Evolutionary conservation across 1,140 invertebrate species (phyloP), one percentile per base, ranked within the genome.

Genomic region (Heliconius eleuchia): DNA sequence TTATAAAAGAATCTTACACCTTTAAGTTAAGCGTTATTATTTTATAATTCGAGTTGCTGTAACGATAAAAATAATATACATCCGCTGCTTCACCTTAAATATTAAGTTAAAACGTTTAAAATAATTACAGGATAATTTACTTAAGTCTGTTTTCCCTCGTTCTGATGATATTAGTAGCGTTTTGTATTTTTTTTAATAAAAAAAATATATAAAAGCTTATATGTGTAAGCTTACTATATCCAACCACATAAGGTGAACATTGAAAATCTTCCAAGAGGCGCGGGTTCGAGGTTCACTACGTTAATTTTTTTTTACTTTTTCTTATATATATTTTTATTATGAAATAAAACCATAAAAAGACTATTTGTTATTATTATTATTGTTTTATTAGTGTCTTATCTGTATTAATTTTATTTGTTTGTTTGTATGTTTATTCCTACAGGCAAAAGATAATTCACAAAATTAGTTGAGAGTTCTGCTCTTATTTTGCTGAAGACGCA

Each of bases 21-120:
- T 90, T 89, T 83, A 85, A 85, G 70, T 80, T 83, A 82, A 85
- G 76, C 81, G 83, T 83, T 88, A 87, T 91, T 87, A 88, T 89
- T 89, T 89, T 83, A 89, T 89, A 91, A 90, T 88, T 90, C 84
- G 83, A 84, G 82, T 85, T 80, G 79, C 79, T 50, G 74, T 87
- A 85, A 88, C 85, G 86, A 88, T 89, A 90, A 92, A 91, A 91
- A 91, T 77, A 80, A 80, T 88, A 88, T 86, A 80, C 83, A 89
- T 88, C 88, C 86, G 80, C 77, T 70, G 85, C 86, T 88, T 89
- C 86, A 82, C 87, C 85, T 91, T 87, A 91, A 90, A 92, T 92
- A 93, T 91, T 88, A 91, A 89, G 87, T 88, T 87, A 90, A 90
- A 92, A 84, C 90, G 90, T 91, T 93, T 93, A 93, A 91, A 92